Percentiles rank a stretch among this genome's conserved stretches.
These are phyloP conservation scores for Plumapathes pennacea DNA, from an alignment of 92 coral and sea anemone species.

Conservation along the genomic window DNA sequence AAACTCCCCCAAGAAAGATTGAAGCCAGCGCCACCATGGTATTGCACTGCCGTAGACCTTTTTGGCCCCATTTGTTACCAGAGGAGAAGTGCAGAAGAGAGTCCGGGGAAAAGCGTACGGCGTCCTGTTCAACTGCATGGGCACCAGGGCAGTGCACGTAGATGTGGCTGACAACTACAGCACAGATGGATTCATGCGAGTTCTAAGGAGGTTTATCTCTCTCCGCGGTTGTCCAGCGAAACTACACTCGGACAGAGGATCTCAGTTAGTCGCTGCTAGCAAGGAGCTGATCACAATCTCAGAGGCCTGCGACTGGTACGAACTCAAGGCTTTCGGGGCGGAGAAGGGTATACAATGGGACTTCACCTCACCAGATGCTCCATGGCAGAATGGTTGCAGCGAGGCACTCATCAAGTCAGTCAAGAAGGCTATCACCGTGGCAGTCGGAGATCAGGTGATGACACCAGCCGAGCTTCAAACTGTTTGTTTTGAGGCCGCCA, in stretches of 20 bases:
- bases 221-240: slow-evolving; percentile 21
- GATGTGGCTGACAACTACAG: slow-evolving; percentile 16
- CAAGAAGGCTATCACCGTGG: slow-evolving; percentile 22
- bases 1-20: slow-evolving; percentile 19
- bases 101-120: slow-evolving; percentile 7
- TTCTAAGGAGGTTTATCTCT: slow-evolving; percentile 18
- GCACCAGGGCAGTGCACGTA: slow-evolving; percentile 13
- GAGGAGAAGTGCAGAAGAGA: slow-evolving; percentile 12
- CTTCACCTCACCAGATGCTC: slow-evolving; percentile 45
- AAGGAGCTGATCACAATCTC: slow-evolving; percentile 12
- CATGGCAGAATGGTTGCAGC: slow-evolving; percentile 38
- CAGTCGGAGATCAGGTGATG: slow-evolving; percentile 26
- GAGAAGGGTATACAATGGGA: slow-evolving; percentile 32
- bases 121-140: slow-evolving; percentile 11
- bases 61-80: slow-evolving; percentile 10
- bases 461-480: slow-evolving; percentile 41
- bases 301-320: too few species aligned
- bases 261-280: slow-evolving; percentile 17
- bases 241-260: slow-evolving; percentile 16
- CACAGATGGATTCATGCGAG: slow-evolving; percentile 13
- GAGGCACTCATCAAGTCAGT: slow-evolving; percentile 39
- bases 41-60: neutral
- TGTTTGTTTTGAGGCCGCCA: slow-evolving; percentile 39
- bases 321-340: slow-evolving; percentile 22
- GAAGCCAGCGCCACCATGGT: slow-evolving; percentile 12